Evolutionary conservation across 2,888 invertebrate species (phyloP).

Genomic region (Drosophila meridionalis): DNA sequence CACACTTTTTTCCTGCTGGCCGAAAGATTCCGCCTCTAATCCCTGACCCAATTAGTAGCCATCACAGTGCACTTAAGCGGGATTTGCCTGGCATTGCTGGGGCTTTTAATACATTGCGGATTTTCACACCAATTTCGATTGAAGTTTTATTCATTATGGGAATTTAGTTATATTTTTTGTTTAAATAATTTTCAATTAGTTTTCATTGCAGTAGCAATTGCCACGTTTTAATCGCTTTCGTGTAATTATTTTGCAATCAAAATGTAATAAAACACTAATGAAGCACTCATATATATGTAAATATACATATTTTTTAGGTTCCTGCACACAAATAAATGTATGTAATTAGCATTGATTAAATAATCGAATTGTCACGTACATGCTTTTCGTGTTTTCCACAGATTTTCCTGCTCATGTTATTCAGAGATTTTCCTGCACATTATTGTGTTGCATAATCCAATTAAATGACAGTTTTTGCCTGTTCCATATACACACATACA

Average conservation of each 20-base stretch:
- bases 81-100: not conserved
- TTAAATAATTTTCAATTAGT: conserved; percentile 16
- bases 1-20: not conserved
- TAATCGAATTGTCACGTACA: not conserved
- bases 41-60: conserved; percentile 37
- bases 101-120: conserved; percentile 1
- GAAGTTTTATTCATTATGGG: not conserved
- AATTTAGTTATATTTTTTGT: not conserved
- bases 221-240: conserved; percentile 11
- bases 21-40: conserved; percentile 14
- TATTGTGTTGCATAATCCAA: not conserved
- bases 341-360: conserved; percentile 14
- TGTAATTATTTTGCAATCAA: conserved; percentile 50
- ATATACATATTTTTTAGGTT: not conserved
- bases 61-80: conserved; percentile 14
- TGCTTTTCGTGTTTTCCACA: conserved; percentile 3
- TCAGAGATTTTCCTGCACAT: not conserved
- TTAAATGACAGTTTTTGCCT: not conserved
- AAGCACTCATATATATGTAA: conserved; percentile 6
- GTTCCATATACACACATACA: not conserved
- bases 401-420: conserved; percentile 6
- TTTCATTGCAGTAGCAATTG: conserved; percentile 16
- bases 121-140: not conserved
- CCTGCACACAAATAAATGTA: not conserved
- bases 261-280: conserved; percentile 30